phyloP scores from a whole-genome alignment of 2,888 invertebrate genomes.

The Daptonema setosum region DNA sequence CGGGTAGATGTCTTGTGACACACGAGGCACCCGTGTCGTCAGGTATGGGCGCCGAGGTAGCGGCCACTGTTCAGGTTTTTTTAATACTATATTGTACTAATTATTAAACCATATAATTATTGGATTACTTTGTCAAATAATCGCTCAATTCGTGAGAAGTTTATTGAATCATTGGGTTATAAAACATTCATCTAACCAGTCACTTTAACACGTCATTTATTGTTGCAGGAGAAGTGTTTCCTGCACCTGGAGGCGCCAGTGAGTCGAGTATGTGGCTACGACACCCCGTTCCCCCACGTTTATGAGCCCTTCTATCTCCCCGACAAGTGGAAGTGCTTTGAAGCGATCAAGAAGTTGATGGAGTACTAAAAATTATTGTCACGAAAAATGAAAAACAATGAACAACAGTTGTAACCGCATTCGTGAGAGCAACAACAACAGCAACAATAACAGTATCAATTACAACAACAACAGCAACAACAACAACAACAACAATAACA shows the following conservation, averaged over 20 bases:
- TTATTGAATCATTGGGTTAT: no score
- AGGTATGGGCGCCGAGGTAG: slow-evolving; percentile 86
- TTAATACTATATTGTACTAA: not conserved
- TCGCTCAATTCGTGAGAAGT: no score
- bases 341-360: slow-evolving; percentile 52
- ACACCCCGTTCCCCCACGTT: slow-evolving; percentile 88
- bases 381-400: not conserved
- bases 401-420: not conserved
- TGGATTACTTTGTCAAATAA: no score
- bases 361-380: no score
- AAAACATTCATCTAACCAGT: no score
- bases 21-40: slow-evolving; percentile 88
- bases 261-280: slow-evolving; percentile 70
- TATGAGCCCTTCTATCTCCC: slow-evolving; percentile 91
- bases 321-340: slow-evolving; percentile 68
- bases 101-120: not conserved
- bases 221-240: slow-evolving; percentile 64
- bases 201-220: no score
- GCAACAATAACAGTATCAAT: not conserved
- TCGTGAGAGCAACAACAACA: not conserved
- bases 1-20: slow-evolving; percentile 65
- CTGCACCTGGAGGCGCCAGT: slow-evolving; percentile 79
- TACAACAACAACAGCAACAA: not conserved
- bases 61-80: slow-evolving; percentile 66
- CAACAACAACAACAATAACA: no score